These are phyloP conservation scores for fruit fly (Drosophila melanogaster) DNA, from an alignment of 1,140 invertebrate genomes.

Conservation along the genomic window Release_6_plus_ISO1_MT NT_033779.5:16203001-16203500, in stretches of 20 bases:
- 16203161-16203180: slow-evolving; percentile 21
- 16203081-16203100: slow-evolving; percentile 56
- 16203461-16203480: neutral
- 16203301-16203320: slow-evolving; percentile 6
- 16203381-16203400: slow-evolving; percentile 73
- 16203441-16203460: neutral
- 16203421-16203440: slow-evolving; percentile 3
- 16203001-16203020: slow-evolving; percentile 66
- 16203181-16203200: slow-evolving; percentile 19
- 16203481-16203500: neutral
- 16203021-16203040: slow-evolving; percentile 12
- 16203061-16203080: slow-evolving; percentile 52
- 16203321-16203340: slow-evolving; percentile 54
- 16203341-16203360: slow-evolving; percentile 55
- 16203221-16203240: slow-evolving; percentile 70
- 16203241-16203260: slow-evolving; percentile 37
- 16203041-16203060: neutral
- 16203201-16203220: slow-evolving; percentile 14
- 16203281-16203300: slow-evolving; percentile 11
- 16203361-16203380: slow-evolving; percentile 60
- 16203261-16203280: slow-evolving; percentile 1
- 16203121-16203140: slow-evolving; percentile 61
- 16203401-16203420: slow-evolving; percentile 31
- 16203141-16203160: slow-evolving; percentile 67
- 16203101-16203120: slow-evolving; percentile 48